Conservation (phyloP, 2,797 vertebrate species). For the Sandelia bainsii region DNA sequence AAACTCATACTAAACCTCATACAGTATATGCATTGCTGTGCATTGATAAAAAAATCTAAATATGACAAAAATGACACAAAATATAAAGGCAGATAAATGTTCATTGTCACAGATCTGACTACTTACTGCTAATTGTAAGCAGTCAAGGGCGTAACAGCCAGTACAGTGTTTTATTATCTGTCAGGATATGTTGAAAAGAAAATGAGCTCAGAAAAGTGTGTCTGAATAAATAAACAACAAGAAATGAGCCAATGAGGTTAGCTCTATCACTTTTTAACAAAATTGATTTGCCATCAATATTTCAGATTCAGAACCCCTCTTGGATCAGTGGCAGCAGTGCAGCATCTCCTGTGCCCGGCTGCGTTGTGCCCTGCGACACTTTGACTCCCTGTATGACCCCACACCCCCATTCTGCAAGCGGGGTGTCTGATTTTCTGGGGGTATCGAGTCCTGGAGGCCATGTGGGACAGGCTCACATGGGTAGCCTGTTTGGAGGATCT, state of each 20-base stretch:
- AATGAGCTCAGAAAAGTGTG: not conserved
- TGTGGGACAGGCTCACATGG: conserved; percentile 97
- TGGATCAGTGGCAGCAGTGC: conserved; percentile 94
- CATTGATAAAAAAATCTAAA: no score
- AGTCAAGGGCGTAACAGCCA: not conserved
- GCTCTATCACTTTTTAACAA: not conserved
- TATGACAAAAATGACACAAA: no score
- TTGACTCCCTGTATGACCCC: conserved; percentile 98
- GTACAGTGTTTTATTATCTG: not conserved
- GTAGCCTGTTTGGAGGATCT: conserved; percentile 91
- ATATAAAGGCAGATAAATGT: no score
- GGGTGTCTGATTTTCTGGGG: conserved; percentile 94
- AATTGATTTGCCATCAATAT: conserved; percentile 5
- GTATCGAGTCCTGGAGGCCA: conserved; percentile 89
- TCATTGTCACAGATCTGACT: no score
- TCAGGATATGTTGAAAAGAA: no score
- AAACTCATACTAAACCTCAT: no score
- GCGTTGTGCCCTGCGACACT: conserved; percentile 95
- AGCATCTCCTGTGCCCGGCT: conserved; percentile 94
- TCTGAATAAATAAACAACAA: not conserved
- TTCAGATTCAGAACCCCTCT: conserved; percentile 97
- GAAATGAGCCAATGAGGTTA: no score
- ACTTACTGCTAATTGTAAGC: no score
- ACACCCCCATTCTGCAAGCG: conserved; percentile 91
- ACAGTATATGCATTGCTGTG: no score